Conservation (phyloP, 1,140 invertebrate species). For the Leucophenga varia region DNA sequence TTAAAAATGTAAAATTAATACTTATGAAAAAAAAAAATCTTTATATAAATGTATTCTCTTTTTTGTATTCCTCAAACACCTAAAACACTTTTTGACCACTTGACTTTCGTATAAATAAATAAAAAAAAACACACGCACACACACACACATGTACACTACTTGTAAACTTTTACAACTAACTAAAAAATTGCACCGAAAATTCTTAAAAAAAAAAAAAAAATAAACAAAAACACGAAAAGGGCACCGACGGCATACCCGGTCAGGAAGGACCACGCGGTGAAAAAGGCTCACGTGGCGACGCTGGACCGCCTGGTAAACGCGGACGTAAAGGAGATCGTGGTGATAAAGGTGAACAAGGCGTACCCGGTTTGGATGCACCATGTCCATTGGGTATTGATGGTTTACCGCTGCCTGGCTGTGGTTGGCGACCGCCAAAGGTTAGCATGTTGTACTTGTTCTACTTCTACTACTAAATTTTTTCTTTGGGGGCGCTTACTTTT, state of each 20-base stretch:
- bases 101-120: not conserved
- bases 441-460: conserved; percentile 44
- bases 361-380: conserved; percentile 94
- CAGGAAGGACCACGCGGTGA: conserved; percentile 80
- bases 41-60: too few species aligned
- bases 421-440: conserved; percentile 87
- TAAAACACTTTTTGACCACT: not conserved
- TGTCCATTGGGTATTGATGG: conserved; percentile 94
- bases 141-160: not conserved
- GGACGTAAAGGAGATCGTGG: conserved; percentile 89
- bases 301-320: conserved; percentile 82
- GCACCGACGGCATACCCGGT: conserved; percentile 89
- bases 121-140: conserved; percentile 11
- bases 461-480: not conserved
- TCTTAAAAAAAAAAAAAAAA: conserved; percentile 10
- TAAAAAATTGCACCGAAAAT: conserved; percentile 12
- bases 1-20: conserved; percentile 1
- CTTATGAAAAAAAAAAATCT: conserved; percentile 13
- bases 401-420: conserved; percentile 90
- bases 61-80: not conserved
- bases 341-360: conserved; percentile 86
- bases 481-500: not conserved
- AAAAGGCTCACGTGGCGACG: conserved; percentile 83
- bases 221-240: conserved; percentile 60
- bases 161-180: conserved; percentile 4